Evolutionary conservation across 2,888 invertebrate genomes (phyloP).

Genomic region (Campaea margaritaria): DNA sequence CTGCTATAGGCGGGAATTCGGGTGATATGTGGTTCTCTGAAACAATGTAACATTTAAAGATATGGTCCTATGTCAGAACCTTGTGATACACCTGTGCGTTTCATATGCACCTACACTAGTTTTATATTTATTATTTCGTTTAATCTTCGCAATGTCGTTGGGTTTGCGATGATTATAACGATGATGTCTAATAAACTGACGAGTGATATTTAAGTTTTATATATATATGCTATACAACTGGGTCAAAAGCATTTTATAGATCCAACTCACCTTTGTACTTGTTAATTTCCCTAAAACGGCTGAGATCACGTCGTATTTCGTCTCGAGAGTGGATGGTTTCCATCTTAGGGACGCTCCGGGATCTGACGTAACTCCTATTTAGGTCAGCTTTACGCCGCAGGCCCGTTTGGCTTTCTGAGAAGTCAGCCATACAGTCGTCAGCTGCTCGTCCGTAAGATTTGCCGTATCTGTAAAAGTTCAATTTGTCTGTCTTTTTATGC

Average conservation of each 20-base stretch:
- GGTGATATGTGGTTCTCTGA: conserved; percentile 87
- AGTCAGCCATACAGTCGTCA: conserved; percentile 86
- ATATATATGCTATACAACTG: not conserved
- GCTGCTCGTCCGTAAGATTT: conserved; percentile 85
- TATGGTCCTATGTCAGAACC: conserved; percentile 31
- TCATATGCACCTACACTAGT: not conserved
- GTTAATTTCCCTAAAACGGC: conserved; percentile 80
- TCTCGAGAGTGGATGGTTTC: conserved; percentile 83
- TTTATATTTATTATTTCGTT: no score
- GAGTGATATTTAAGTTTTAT: no score
- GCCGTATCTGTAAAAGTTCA: conserved; percentile 68
- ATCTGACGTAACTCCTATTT: conserved; percentile 75
- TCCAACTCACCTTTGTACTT: conserved; percentile 79
- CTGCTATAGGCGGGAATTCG: conserved; percentile 89
- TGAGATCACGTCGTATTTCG: conserved; percentile 80
- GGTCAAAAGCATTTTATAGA: conserved; percentile 23
- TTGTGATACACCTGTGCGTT: conserved; percentile 32
- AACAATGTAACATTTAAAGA: conserved; percentile 43
- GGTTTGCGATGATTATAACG: no score
- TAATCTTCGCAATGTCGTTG: no score
- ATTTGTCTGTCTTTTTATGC: not conserved
- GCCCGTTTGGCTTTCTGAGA: conserved; percentile 76
- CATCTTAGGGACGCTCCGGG: conserved; percentile 85
- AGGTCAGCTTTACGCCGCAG: conserved; percentile 72
- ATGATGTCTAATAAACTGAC: no score